phyloP scores from a whole-genome alignment of 92 coral and sea anemone genomes.

The Zoanthus solanderi region DNA sequence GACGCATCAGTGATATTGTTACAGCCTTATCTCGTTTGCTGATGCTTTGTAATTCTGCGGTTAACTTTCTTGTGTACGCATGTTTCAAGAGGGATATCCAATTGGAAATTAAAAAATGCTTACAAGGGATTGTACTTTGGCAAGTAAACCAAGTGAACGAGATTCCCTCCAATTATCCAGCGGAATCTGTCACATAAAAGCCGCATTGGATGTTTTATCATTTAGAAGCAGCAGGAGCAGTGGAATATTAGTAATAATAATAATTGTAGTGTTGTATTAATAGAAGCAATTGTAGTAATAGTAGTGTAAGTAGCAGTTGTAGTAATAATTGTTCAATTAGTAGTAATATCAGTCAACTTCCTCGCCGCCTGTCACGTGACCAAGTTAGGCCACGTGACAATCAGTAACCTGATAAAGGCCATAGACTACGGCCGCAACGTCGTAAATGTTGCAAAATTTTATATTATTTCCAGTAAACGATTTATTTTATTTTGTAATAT shows the following conservation, averaged over 20 bases:
- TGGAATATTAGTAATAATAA: not conserved
- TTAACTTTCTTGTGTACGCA: constrained; percentile 52
- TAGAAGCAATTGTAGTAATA: not conserved
- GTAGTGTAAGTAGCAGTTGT: too few species aligned
- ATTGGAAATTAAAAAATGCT: constrained; percentile 17
- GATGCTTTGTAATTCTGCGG: constrained; percentile 49
- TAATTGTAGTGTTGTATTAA: too few species aligned
- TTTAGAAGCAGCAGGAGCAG: not conserved
- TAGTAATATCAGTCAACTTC: too few species aligned
- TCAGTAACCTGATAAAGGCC: too few species aligned
- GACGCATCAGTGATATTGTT: constrained; percentile 14
- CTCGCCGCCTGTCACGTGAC: too few species aligned
- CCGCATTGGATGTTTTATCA: not conserved
- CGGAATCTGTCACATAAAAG: not conserved
- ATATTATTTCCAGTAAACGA: too few species aligned
- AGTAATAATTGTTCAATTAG: too few species aligned
- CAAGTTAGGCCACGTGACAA: too few species aligned
- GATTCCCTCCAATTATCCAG: not conserved
- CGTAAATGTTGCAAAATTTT: too few species aligned
- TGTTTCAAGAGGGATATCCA: constrained; percentile 49
- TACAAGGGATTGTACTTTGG: not conserved
- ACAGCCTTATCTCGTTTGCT: constrained; percentile 36
- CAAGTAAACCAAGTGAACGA: not conserved
- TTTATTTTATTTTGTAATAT: too few species aligned
- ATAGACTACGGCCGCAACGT: too few species aligned